phyloP scores from a whole-genome alignment of 2,113 vertebrate genomes.

The Thryonomys swinderianus region DNA sequence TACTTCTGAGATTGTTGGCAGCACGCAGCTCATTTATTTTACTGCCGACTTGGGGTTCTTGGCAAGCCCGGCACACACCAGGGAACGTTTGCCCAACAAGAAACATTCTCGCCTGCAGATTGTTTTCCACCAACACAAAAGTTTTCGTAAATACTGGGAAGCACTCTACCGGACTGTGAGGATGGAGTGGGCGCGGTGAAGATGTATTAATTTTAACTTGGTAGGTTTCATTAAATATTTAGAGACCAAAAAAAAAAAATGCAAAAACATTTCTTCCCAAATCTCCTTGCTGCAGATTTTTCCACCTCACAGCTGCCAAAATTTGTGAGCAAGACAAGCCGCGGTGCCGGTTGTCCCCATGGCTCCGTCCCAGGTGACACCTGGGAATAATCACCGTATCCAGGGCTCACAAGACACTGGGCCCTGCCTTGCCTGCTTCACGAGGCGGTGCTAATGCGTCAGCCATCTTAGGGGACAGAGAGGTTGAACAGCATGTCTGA shows the following conservation, averaged over 20 bases:
- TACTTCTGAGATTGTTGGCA: constrained; percentile 30
- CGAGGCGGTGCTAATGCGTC: accelerated
- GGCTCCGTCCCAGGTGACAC: background rate
- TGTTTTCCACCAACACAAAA: background rate
- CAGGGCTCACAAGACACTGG: background rate
- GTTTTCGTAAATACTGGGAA: constrained; percentile 3
- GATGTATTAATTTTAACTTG: background rate
- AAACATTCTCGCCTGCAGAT: background rate
- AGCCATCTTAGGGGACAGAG: background rate
- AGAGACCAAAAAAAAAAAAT: background rate
- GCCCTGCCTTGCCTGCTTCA: background rate
- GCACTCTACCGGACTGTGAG: background rate
- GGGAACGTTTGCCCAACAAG: constrained; percentile 5
- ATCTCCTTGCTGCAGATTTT: background rate
- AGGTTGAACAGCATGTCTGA: too few relatives aligned
- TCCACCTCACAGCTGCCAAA: background rate
- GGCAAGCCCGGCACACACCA: background rate
- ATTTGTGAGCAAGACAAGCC: background rate
- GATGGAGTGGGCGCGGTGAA: background rate
- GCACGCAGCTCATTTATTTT: background rate
- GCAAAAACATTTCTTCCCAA: background rate
- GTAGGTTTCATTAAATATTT: constrained; percentile 5
- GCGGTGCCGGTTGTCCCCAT: background rate
- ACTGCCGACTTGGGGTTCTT: background rate
- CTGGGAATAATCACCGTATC: accelerated